phyloP scores from a whole-genome alignment of 1,140 invertebrate species.

The Portunus trituberculatus region DNA sequence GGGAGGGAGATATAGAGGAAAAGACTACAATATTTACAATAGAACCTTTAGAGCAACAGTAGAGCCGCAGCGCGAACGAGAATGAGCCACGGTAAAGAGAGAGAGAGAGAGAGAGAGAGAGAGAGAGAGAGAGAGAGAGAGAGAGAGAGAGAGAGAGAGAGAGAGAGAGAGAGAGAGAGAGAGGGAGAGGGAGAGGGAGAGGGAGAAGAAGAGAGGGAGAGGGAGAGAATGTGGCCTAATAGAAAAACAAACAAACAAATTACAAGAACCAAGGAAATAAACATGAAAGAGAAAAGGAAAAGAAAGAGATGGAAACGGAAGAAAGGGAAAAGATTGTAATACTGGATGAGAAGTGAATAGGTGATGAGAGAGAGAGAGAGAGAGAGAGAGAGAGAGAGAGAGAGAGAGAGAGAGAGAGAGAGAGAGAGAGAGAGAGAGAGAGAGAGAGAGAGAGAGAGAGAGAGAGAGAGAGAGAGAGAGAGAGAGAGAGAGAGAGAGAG shows the following conservation, averaged over 20 bases:
- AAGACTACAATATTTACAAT: no score
- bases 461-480: constrained; percentile 38
- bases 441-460: constrained; percentile 38
- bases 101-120: background rate
- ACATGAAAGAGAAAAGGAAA: constrained; percentile 16
- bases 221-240: background rate
- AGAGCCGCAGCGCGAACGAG: background rate
- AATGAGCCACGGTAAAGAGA: no score
- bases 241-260: no score
- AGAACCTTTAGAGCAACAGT: background rate
- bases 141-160: constrained; percentile 38
- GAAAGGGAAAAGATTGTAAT: no score
- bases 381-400: background rate
- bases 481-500: constrained; percentile 43
- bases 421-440: constrained; percentile 33
- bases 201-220: constrained; percentile 38
- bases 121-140: constrained; percentile 38
- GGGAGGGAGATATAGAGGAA: background rate
- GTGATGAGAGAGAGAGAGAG: background rate
- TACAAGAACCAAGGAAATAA: background rate
- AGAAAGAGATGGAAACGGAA: background rate
- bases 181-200: constrained; percentile 39
- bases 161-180: constrained; percentile 36
- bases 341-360: no score
- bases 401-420: background rate